Percentiles rank a stretch among this genome's conserved stretches.
phyloP scores from a whole-genome alignment of 2,888 invertebrate genomes.

The Ceramica pisi region DNA sequence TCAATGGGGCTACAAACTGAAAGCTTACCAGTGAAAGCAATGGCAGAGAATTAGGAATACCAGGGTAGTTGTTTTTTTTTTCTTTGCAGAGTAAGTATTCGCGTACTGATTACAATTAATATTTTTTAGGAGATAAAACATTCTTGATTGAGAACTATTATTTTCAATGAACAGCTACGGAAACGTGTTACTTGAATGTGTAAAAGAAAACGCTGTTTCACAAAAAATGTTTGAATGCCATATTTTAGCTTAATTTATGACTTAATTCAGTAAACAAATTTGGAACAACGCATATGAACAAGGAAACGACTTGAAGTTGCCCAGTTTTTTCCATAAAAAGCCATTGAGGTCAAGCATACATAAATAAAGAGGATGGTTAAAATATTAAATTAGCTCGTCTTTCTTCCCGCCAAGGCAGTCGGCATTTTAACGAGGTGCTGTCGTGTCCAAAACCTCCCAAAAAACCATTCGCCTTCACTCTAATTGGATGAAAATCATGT shows the following conservation, averaged over 20 bases:
- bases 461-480: conserved; percentile 77
- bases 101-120: neutral
- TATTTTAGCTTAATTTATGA: conserved; percentile 36
- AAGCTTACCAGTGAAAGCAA: neutral
- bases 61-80: too few species aligned
- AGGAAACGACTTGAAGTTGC: conserved; percentile 58
- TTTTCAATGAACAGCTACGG: neutral
- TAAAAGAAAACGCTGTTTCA: neutral
- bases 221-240: neutral
- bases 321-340: conserved; percentile 73
- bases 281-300: conserved; percentile 52
- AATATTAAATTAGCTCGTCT: conserved; percentile 83
- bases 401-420: conserved; percentile 76
- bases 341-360: conserved; percentile 81
- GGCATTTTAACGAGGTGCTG: conserved; percentile 87
- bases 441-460: conserved; percentile 71
- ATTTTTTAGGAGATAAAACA: neutral
- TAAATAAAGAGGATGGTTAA: conserved; percentile 82
- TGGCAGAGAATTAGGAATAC: neutral
- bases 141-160: neutral
- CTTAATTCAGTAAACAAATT: conserved; percentile 54
- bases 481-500: conserved; percentile 80
- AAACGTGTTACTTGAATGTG: neutral
- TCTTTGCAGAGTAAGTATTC: neutral
- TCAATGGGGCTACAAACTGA: conserved; percentile 1